A percentile compares a stretch with the other conserved stretches of the same genome.
Evolutionary conservation across 2,797 vertebrate species (phyloP).

Genomic region (Lepilemur septentrionalis): DNA sequence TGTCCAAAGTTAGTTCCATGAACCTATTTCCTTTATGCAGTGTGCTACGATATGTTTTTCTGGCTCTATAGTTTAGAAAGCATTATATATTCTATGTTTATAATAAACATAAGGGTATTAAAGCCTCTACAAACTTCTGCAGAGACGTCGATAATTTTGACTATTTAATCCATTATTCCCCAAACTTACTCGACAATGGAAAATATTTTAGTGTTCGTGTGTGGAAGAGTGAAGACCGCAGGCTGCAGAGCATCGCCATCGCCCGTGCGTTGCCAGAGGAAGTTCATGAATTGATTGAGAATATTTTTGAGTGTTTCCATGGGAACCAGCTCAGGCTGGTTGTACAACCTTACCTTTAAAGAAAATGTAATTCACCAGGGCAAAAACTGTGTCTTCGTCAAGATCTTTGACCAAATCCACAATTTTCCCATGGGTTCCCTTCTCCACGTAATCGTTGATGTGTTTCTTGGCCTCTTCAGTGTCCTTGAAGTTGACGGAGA

Average conservation of each 20-base stretch:
- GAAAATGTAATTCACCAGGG: slow-evolving; percentile 90
- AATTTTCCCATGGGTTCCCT: slow-evolving; percentile 89
- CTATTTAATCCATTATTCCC: neutral
- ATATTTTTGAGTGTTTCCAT: neutral
- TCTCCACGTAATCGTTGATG: slow-evolving; percentile 88
- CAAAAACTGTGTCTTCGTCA: slow-evolving; percentile 82
- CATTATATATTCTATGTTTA: neutral
- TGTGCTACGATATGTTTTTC: no score
- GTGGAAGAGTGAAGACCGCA: accelerated
- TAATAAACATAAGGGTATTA: neutral
- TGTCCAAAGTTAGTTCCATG: neutral
- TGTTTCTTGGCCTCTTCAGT: slow-evolving; percentile 79
- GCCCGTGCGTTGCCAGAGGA: no score
- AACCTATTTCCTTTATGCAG: neutral
- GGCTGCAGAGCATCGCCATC: accelerated
- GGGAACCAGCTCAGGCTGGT: neutral
- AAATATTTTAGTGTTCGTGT: no score
- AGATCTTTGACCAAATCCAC: slow-evolving; percentile 86
- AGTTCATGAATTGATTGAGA: neutral
- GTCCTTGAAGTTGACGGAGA: slow-evolving; percentile 85
- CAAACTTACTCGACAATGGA: no score
- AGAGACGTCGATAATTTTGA: neutral
- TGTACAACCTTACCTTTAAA: slow-evolving; percentile 88
- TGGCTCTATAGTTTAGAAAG: neutral
- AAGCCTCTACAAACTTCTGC: neutral